Evolutionary conservation across 2,113 vertebrate genomes (phyloP), one percentile per base, ranked within the genome.

Genomic region (Sylvia atricapilla): DNA sequence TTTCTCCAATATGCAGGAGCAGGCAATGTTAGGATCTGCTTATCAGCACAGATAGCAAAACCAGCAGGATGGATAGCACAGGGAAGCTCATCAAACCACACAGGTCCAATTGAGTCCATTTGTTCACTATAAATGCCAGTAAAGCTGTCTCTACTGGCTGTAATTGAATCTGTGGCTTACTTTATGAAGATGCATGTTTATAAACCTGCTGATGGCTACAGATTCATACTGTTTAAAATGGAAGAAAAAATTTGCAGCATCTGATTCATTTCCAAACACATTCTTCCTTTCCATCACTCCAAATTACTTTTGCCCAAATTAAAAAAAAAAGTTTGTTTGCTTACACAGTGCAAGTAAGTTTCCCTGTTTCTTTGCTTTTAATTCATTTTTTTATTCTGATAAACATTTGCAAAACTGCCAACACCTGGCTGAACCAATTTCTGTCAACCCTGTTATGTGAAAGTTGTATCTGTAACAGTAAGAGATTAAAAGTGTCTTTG

Each of bases 401-500:
- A 78, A 92, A 41, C 5, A 4, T 33, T 33, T 70, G 55, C 30
- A 78, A 67, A 90, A 84, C 43, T 37, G 56, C 21, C 55, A 88
- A 73, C 30, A 92, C 15, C 35, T 60, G 41, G 22, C 22, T 82
- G 46, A 84, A 79, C 44, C 39, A 25, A 93, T 72, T 95, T 96
- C 84, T 94, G 82, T 82, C 93, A 89, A 89, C 92, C 70, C 83
- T 80, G 44, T 80, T 73, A 49, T 7, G 47, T 44, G 58, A 87
- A 77, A 80, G n/a, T 55, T 83, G 21, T 39, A 91, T 9, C 37
- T 85, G 7, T 44, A 82, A 69, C 50, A 96, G 31, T 17, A 76
- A 66, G 5, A 89, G 44, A 91, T 66, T 50, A 55, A 52, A 74
- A 88, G n/a, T 62, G 79, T 96, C 89, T 96, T 96, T 90, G 93